Conservation (phyloP, 2,888 invertebrate species). For the Parthenolecanium corni region DNA sequence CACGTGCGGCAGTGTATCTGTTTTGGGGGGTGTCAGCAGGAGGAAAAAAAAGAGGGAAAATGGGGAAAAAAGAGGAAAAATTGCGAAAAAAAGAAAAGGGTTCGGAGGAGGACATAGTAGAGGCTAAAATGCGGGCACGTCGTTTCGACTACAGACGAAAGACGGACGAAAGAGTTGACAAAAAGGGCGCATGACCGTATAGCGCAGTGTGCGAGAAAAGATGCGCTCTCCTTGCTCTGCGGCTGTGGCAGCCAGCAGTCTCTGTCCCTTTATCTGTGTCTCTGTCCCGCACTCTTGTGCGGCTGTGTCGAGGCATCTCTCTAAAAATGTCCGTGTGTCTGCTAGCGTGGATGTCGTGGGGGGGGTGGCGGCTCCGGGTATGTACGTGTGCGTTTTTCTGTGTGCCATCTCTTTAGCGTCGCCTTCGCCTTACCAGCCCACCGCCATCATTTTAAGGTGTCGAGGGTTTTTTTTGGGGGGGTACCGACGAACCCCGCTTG, state of each 20-base stretch:
- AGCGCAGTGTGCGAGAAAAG: too few species aligned
- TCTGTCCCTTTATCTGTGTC: conserved; percentile 24
- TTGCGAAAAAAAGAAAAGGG: too few species aligned
- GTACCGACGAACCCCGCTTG: too few species aligned
- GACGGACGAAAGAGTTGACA: conserved; percentile 24
- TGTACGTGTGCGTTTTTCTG: neutral
- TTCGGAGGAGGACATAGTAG: too few species aligned
- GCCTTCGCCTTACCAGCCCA: neutral
- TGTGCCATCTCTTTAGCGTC: neutral
- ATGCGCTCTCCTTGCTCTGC: too few species aligned
- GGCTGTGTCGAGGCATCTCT: neutral
- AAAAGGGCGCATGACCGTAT: conserved; percentile 28
- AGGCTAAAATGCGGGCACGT: too few species aligned
- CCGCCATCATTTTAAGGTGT: neutral
- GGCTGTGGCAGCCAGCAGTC: neutral
- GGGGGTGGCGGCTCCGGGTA: neutral
- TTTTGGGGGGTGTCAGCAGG: too few species aligned
- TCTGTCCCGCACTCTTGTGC: conserved; percentile 14
- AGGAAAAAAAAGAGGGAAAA: too few species aligned
- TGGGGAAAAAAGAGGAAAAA: too few species aligned
- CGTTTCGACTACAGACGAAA: too few species aligned
- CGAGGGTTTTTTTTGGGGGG: neutral
- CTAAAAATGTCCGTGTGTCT: neutral
- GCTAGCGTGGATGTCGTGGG: neutral
- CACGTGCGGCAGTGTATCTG: too few species aligned